phyloP scores from a whole-genome alignment of 2,113 vertebrate genomes.

The Notechis scutatus region DNA sequence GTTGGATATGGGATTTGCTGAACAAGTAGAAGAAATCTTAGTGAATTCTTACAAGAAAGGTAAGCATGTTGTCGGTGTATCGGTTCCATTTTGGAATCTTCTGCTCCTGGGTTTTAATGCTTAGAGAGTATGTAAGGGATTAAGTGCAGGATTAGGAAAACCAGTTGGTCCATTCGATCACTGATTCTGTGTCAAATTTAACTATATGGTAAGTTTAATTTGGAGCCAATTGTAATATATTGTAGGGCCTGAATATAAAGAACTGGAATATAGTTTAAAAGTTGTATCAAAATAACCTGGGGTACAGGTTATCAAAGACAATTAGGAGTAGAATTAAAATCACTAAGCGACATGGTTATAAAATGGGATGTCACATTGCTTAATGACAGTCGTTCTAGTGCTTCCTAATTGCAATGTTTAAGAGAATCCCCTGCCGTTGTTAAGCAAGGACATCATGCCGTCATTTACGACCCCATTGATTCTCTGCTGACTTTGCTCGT shows the following conservation, averaged over 20 bases:
- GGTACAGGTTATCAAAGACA: background rate
- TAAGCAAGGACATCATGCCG: background rate
- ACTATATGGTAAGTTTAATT: background rate
- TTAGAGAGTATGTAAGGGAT: background rate
- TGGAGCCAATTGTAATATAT: background rate
- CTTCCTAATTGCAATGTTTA: background rate
- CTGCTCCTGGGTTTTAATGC: background rate
- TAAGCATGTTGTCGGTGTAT: constrained; percentile 47
- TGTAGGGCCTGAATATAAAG: background rate
- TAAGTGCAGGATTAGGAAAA: background rate
- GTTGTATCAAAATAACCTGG: background rate
- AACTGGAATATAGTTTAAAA: background rate
- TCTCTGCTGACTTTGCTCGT: background rate
- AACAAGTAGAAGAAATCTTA: constrained; percentile 98
- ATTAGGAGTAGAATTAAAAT: background rate
- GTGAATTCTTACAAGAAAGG: constrained; percentile 86
- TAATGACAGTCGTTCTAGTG: background rate
- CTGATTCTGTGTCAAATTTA: background rate
- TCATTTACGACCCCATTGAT: background rate
- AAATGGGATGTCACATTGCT: background rate
- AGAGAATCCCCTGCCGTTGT: background rate
- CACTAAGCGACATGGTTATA: background rate
- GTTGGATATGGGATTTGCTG: constrained; percentile 98
- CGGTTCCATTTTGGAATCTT: background rate
- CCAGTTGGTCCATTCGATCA: background rate